Conservation (phyloP, 2,888 invertebrate genomes). For the Dicyrtoma fusca region DNA sequence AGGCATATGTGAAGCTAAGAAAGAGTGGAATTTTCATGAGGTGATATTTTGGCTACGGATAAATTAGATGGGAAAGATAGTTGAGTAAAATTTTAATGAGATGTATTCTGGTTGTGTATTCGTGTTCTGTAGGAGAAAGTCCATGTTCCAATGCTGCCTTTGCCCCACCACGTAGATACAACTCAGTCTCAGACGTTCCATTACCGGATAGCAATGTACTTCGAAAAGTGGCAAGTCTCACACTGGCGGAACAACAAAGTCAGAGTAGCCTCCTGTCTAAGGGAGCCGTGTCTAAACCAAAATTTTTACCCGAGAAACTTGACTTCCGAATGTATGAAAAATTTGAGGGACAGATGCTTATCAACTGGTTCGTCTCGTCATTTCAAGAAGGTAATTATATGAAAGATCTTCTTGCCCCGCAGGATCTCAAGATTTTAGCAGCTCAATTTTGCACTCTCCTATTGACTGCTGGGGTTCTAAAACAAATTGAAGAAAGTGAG, state of each 20-base stretch:
- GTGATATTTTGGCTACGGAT: neutral
- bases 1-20: no score
- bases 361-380: slow-evolving; percentile 85
- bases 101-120: neutral
- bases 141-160: slow-evolving; percentile 15
- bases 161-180: slow-evolving; percentile 59
- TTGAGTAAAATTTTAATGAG: neutral
- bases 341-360: slow-evolving; percentile 92
- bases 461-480: slow-evolving; percentile 81
- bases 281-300: slow-evolving; percentile 66
- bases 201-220: slow-evolving; percentile 71
- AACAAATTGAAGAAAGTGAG: slow-evolving; percentile 76
- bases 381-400: slow-evolving; percentile 72
- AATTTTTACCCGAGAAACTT: slow-evolving; percentile 81
- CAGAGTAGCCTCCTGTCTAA: slow-evolving; percentile 16
- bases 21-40: neutral
- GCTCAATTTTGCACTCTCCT: slow-evolving; percentile 86
- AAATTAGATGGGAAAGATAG: neutral
- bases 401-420: slow-evolving; percentile 67
- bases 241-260: slow-evolving; percentile 70
- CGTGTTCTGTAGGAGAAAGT: slow-evolving; percentile 18
- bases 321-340: slow-evolving; percentile 86
- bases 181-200: slow-evolving; percentile 64
- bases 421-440: slow-evolving; percentile 76
- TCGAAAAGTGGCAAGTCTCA: slow-evolving; percentile 81